A percentile compares a stretch with the other conserved stretches of the same genome.
phyloP scores from a whole-genome alignment of 2,888 invertebrate genomes.

The Tribolium freemani region DNA sequence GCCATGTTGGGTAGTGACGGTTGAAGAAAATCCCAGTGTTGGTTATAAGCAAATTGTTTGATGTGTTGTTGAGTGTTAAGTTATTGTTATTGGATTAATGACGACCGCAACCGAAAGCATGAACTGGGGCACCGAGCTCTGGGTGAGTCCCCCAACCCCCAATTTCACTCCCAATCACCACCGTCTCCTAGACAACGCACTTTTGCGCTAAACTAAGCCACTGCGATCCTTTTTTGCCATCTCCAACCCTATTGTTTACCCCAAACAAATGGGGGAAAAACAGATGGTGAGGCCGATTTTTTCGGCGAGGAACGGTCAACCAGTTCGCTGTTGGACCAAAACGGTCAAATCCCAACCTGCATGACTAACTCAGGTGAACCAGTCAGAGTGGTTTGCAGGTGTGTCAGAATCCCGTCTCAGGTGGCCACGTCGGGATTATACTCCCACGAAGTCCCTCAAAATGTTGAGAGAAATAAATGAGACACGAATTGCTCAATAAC shows the following conservation, averaged over 20 bases:
- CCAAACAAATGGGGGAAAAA: background rate
- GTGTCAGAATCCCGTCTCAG: constrained; percentile 24
- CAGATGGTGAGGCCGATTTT: constrained; percentile 40
- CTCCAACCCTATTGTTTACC: background rate
- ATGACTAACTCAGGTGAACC: constrained; percentile 37
- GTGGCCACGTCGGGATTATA: constrained; percentile 11
- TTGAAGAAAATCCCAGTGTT: constrained; percentile 52
- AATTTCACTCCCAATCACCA: background rate
- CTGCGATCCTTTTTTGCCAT: background rate
- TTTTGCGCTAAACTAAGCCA: constrained; percentile 8
- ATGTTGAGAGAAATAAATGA: background rate
- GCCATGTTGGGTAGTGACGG: constrained; percentile 64
- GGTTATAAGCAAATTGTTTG: constrained; percentile 48
- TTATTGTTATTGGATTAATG: constrained; percentile 57
- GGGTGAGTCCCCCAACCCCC: constrained; percentile 71
- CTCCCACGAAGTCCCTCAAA: background rate
- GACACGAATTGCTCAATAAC: background rate
- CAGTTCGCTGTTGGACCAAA: constrained; percentile 40
- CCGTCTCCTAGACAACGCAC: constrained; percentile 4
- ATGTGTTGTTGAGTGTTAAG: constrained; percentile 53
- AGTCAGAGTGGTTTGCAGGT: constrained; percentile 33
- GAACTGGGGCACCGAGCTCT: constrained; percentile 80
- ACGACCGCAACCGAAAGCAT: constrained; percentile 62
- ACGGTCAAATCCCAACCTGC: constrained; percentile 38
- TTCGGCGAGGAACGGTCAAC: constrained; percentile 24